These are phyloP conservation scores for Ceratotherium simum DNA, from an alignment of 2,113 vertebrate species.

Conservation along the genomic window DNA sequence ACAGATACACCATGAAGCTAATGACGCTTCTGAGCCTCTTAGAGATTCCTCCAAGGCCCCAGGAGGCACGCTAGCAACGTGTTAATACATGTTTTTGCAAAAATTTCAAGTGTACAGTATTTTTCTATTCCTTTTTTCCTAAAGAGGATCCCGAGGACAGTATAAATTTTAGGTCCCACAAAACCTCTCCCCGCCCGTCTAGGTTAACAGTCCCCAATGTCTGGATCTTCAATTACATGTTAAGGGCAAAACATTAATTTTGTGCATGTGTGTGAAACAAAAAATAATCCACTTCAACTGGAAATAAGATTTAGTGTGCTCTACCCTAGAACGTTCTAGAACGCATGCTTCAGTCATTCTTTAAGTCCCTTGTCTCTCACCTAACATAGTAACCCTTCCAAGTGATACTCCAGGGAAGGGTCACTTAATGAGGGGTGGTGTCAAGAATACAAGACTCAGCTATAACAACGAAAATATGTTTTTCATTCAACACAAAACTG, in stretches of 20 bases:
- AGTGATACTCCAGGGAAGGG: constrained; percentile 47
- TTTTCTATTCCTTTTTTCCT: background rate
- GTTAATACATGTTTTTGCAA: background rate
- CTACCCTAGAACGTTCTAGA: background rate
- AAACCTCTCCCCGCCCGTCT: background rate
- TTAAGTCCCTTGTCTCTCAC: constrained; percentile 33
- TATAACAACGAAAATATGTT: constrained; percentile 67
- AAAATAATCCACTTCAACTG: constrained; percentile 24
- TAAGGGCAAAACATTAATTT: constrained; percentile 56
- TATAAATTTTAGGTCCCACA: background rate
- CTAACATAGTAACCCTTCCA: constrained; percentile 43
- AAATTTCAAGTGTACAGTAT: background rate
- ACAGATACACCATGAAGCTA: background rate
- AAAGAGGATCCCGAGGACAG: background rate
- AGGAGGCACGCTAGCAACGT: background rate
- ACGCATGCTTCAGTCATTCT: background rate
- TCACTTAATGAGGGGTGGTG: constrained; percentile 63
- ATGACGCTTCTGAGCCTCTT: background rate
- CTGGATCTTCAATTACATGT: constrained; percentile 48
- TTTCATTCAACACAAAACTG: constrained; percentile 74
- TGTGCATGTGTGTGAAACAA: background rate
- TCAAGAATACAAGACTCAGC: background rate
- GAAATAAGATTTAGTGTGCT: constrained; percentile 10
- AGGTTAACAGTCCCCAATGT: constrained; percentile 53
- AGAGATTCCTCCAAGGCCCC: background rate